Conservation (phyloP, 2,113 vertebrate species). For the Dasyprocta punctata region DNA sequence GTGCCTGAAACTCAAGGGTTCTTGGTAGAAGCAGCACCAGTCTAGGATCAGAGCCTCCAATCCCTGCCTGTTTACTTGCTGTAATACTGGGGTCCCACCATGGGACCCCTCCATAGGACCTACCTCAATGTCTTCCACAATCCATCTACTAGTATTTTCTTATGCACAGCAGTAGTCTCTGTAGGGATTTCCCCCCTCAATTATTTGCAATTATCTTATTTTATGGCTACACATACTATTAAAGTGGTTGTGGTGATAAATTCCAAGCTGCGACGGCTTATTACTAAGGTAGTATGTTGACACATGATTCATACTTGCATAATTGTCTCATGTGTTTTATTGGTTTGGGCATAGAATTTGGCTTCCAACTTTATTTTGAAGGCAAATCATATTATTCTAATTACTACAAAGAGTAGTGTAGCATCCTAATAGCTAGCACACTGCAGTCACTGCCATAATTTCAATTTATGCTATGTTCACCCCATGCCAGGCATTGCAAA, state of each 20-base stretch:
- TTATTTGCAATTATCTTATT: background rate
- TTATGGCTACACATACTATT: background rate
- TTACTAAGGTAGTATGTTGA: background rate
- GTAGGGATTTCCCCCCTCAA: background rate
- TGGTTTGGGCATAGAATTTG: background rate
- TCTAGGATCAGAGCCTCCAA: background rate
- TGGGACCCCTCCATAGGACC: too few relatives aligned
- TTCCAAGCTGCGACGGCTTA: background rate
- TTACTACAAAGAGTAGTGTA: background rate
- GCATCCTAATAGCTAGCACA: background rate
- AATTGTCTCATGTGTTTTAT: background rate
- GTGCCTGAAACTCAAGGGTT: accelerated
- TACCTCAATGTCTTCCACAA: accelerated
- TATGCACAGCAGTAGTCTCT: background rate
- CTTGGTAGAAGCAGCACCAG: too few relatives aligned
- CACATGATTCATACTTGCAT: background rate
- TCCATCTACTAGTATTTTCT: background rate
- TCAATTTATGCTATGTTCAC: background rate
- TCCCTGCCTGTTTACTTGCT: background rate
- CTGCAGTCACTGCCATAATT: accelerated
- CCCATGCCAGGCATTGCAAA: background rate
- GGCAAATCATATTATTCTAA: background rate
- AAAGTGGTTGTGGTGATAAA: background rate
- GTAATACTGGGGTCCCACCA: accelerated
- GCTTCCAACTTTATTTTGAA: background rate